These are phyloP conservation scores for Neogobius melanostomus DNA, from an alignment of 2,113 vertebrate species.

Conservation along the genomic window DNA sequence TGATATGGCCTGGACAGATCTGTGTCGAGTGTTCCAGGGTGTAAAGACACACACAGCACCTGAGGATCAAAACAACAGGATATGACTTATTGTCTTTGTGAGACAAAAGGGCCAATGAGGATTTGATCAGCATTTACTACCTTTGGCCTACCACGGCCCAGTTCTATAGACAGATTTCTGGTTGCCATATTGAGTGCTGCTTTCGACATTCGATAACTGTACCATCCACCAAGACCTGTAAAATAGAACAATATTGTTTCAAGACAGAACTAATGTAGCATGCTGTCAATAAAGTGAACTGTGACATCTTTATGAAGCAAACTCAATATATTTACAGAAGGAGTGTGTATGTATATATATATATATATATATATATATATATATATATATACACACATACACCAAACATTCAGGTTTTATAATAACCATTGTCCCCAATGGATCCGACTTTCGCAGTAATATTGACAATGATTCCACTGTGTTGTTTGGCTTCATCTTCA, in stretches of 20 bases:
- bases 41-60: constrained; percentile 74
- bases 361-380: no score
- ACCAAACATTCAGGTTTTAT: not conserved
- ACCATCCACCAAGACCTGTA: constrained; percentile 71
- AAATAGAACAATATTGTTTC: not conserved
- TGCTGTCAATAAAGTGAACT: not conserved
- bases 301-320: not conserved
- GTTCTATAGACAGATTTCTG: constrained; percentile 73
- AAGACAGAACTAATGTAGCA: no score
- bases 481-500: constrained; percentile 59
- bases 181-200: constrained; percentile 75
- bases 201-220: constrained; percentile 74
- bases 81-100: not conserved
- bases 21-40: constrained; percentile 67
- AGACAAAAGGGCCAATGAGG: no score
- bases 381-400: no score
- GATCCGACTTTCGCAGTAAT: constrained; percentile 75
- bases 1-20: constrained; percentile 73
- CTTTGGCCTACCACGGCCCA: constrained; percentile 59
- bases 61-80: constrained; percentile 11
- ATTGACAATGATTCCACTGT: constrained; percentile 65
- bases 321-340: not conserved
- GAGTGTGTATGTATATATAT: no score
- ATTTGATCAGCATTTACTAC: constrained; percentile 13
- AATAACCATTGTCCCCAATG: constrained; percentile 68